A percentile compares a stretch with the other conserved stretches of the same genome.
phyloP scores from a whole-genome alignment of 1,140 invertebrate species.

The Drosophila ohnishii region DNA sequence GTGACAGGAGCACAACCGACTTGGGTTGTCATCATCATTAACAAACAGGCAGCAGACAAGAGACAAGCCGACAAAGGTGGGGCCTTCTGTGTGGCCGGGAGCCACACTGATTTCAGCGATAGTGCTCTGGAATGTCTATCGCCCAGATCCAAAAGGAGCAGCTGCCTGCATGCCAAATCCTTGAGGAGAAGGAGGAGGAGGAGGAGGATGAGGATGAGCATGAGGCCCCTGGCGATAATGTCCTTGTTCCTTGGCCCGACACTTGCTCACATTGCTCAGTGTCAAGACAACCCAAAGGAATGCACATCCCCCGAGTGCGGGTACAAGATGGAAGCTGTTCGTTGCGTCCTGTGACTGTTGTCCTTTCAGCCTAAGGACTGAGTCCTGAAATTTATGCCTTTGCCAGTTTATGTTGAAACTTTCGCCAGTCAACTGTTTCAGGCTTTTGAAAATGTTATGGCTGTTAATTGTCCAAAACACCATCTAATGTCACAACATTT shows the following conservation, averaged over 20 bases:
- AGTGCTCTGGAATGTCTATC: constrained; percentile 32
- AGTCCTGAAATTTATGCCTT: constrained; percentile 27
- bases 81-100: background rate
- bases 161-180: constrained; percentile 23
- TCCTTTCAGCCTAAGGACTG: constrained; percentile 6
- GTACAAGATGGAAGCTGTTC: constrained; percentile 17
- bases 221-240: constrained; percentile 18
- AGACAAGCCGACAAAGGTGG: constrained; percentile 28
- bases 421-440: constrained; percentile 14
- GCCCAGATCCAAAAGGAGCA: constrained; percentile 16
- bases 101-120: constrained; percentile 34
- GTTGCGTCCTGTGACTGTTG: constrained; percentile 16
- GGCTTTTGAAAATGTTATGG: constrained; percentile 16
- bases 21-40: constrained; percentile 46
- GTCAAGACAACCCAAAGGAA: constrained; percentile 37
- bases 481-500: constrained; percentile 25
- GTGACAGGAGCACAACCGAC: constrained; percentile 48
- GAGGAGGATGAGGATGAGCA: background rate
- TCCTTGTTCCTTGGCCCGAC: constrained; percentile 38
- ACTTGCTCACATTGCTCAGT: constrained; percentile 36
- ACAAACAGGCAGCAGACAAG: constrained; percentile 24
- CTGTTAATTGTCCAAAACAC: constrained; percentile 38
- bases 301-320: constrained; percentile 20
- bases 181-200: background rate
- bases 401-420: constrained; percentile 9